Evolutionary conservation across 2,888 invertebrate species (phyloP).

Genomic region (Alcis repandata): DNA sequence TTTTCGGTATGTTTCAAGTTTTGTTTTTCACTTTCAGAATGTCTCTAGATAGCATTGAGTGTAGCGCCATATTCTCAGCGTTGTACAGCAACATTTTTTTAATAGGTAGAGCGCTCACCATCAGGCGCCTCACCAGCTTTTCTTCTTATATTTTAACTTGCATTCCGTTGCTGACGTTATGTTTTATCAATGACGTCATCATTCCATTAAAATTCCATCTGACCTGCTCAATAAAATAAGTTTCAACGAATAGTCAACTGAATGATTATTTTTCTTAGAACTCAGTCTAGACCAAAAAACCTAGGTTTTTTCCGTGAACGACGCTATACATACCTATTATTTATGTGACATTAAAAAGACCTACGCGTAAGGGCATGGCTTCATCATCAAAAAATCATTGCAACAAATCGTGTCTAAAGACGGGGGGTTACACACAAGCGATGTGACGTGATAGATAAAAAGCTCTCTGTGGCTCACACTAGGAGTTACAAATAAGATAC

Average conservation of each 20-base stretch:
- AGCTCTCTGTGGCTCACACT: too few species aligned
- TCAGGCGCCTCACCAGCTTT: neutral
- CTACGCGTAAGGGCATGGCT: slow-evolving; percentile 13
- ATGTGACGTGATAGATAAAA: too few species aligned
- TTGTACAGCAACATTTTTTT: neutral
- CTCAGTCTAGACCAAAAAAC: slow-evolving; percentile 36
- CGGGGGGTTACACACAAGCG: neutral
- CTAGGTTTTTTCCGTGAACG: slow-evolving; percentile 42
- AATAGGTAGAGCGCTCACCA: neutral
- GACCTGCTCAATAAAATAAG: slow-evolving; percentile 9
- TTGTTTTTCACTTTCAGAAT: neutral
- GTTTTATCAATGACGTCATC: neutral
- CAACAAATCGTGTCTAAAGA: neutral
- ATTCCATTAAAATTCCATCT: slow-evolving; percentile 3
- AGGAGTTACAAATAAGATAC: too few species aligned
- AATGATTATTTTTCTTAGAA: slow-evolving; percentile 42
- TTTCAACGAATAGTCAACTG: slow-evolving; percentile 22
- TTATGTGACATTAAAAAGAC: slow-evolving; percentile 42
- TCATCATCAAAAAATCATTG: too few species aligned
- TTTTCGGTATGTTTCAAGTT: slow-evolving; percentile 36
- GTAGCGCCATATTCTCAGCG: neutral
- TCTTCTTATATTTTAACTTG: neutral
- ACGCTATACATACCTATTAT: slow-evolving; percentile 23
- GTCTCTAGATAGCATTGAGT: too few species aligned
- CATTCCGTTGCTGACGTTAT: neutral